phyloP scores from a whole-genome alignment of 2,113 vertebrate genomes.

The Xiphophorus couchianus region DNA sequence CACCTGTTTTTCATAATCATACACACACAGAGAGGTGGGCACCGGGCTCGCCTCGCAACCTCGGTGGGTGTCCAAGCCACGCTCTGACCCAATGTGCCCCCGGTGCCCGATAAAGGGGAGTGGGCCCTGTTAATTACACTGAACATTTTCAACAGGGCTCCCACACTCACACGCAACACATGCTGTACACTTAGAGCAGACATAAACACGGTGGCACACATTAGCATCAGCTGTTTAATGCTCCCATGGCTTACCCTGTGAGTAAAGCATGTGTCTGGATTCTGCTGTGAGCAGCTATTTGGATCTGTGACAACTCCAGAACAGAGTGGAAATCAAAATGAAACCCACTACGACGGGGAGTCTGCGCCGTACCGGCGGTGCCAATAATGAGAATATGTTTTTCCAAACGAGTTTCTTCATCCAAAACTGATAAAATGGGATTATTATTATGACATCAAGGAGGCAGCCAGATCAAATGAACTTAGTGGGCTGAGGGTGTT shows the following conservation, averaged over 20 bases:
- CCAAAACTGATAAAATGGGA: constrained; percentile 78
- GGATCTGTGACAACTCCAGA: constrained; percentile 45
- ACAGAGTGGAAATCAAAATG: constrained; percentile 57
- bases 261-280: constrained; percentile 54
- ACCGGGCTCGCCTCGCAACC: constrained; percentile 51
- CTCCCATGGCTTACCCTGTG: constrained; percentile 55
- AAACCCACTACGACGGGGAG: constrained; percentile 45
- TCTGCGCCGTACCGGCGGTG: constrained; percentile 32
- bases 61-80: constrained; percentile 63
- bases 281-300: constrained; percentile 45
- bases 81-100: constrained; percentile 82
- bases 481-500: constrained; percentile 70
- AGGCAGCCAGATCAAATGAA: constrained; percentile 88
- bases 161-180: constrained; percentile 42
- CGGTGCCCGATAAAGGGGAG: constrained; percentile 83
- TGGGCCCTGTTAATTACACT: constrained; percentile 82
- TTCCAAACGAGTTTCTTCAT: constrained; percentile 53
- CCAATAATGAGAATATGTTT: constrained; percentile 70
- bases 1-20: constrained; percentile 82
- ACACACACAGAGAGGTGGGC: constrained; percentile 75
- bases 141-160: constrained; percentile 46
- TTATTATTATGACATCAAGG: constrained; percentile 82
- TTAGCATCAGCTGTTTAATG: constrained; percentile 70
- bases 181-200: constrained; percentile 35
- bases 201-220: constrained; percentile 52